These are phyloP conservation scores for Napeogenes sylphis DNA, from an alignment of 2,888 invertebrate species.

Conservation along the genomic window DNA sequence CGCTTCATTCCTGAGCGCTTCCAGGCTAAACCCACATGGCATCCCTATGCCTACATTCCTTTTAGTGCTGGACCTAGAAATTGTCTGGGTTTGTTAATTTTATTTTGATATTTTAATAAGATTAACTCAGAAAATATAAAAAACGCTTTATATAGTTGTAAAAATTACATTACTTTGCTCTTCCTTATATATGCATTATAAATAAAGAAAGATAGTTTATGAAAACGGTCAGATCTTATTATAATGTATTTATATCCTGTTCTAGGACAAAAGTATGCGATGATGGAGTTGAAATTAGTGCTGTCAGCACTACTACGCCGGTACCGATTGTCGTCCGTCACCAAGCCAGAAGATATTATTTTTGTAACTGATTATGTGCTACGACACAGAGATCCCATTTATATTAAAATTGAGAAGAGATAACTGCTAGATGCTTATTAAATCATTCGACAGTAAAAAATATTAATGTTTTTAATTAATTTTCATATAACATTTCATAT, in stretches of 20 bases:
- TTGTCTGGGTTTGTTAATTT: constrained; percentile 74
- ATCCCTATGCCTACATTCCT: constrained; percentile 61
- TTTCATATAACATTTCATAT: no score
- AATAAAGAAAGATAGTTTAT: no score
- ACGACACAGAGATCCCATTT: constrained; percentile 48
- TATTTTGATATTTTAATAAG: neutral
- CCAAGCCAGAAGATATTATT: constrained; percentile 55
- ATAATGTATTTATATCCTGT: constrained; percentile 5
- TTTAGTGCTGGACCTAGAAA: constrained; percentile 82
- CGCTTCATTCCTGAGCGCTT: constrained; percentile 71
- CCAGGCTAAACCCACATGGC: constrained; percentile 54
- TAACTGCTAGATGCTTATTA: no score
- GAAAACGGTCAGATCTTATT: no score
- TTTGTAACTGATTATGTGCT: constrained; percentile 53
- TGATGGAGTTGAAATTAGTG: constrained; percentile 75
- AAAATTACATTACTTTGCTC: no score
- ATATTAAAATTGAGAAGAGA: constrained; percentile 45
- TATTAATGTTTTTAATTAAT: no score
- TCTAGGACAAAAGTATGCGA: constrained; percentile 78
- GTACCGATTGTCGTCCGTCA: constrained; percentile 63
- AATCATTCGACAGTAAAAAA: no score
- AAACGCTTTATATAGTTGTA: no score
- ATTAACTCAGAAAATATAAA: no score
- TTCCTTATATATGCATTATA: no score
- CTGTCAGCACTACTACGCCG: constrained; percentile 65